phyloP scores from a whole-genome alignment of 2,113 vertebrate genomes.

The Gila orcuttii region DNA sequence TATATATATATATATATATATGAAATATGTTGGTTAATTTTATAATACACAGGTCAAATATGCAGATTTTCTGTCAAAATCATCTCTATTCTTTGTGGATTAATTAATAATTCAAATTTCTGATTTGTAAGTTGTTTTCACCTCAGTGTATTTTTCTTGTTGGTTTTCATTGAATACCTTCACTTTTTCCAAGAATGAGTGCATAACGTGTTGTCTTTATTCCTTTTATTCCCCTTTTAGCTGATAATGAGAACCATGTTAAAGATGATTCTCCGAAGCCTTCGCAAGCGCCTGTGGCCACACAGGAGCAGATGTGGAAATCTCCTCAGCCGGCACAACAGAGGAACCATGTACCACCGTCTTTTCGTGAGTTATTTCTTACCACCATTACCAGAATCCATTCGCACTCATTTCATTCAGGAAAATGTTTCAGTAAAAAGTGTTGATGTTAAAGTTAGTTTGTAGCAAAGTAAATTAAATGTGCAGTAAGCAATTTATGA shows the following conservation, averaged over 20 bases:
- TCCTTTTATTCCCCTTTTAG: conserved; percentile 71
- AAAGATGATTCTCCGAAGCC: conserved; percentile 88
- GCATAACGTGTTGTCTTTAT: background rate
- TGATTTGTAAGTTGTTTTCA: background rate
- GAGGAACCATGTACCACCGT: conserved; percentile 83
- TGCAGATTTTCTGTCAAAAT: background rate
- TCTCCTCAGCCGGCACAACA: conserved; percentile 75
- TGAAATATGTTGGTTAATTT: background rate
- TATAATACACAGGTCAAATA: background rate
- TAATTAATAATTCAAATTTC: no score
- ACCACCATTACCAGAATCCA: background rate
- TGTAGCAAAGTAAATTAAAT: background rate
- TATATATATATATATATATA: no score
- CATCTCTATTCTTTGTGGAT: background rate
- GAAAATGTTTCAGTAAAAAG: background rate
- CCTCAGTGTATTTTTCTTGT: background rate
- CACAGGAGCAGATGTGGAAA: conserved; percentile 92
- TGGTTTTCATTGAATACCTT: background rate
- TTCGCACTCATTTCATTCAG: background rate
- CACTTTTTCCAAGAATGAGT: background rate
- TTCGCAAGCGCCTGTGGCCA: conserved; percentile 67
- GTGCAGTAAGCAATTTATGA: no score
- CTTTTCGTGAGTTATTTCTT: conserved; percentile 83
- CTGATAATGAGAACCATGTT: conserved; percentile 95
- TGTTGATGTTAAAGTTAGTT: background rate